phyloP scores from a whole-genome alignment of 2,888 invertebrate genomes.

The Catocala fraxini region DNA sequence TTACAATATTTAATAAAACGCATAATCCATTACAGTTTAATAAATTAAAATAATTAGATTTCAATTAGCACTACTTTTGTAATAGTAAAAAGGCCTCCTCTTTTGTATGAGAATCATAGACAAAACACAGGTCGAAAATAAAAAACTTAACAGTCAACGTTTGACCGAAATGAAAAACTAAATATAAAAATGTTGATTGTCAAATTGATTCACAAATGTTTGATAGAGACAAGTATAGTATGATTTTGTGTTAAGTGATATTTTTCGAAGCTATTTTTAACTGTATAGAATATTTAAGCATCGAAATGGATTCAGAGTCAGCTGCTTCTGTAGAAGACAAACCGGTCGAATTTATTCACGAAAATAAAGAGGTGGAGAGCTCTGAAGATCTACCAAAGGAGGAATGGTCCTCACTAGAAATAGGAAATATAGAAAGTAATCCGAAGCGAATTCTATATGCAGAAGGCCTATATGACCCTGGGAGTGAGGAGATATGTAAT shows the following conservation, averaged over 20 bases:
- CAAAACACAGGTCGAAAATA: too few relatives aligned
- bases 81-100: too few relatives aligned
- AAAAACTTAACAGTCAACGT: too few relatives aligned
- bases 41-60: too few relatives aligned
- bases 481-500: slow-evolving; percentile 64
- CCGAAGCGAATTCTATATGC: slow-evolving; percentile 51
- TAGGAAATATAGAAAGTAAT: slow-evolving; percentile 42
- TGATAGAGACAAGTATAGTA: too few relatives aligned
- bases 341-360: slow-evolving; percentile 30
- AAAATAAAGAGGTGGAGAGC: slow-evolving; percentile 52
- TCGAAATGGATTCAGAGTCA: slow-evolving; percentile 39
- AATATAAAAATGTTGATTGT: too few relatives aligned
- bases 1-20: slow-evolving; percentile 15
- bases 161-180: too few relatives aligned
- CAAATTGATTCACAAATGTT: too few relatives aligned
- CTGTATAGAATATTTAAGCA: not conserved
- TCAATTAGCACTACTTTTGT: too few relatives aligned
- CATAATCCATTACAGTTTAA: not conserved
- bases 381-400: slow-evolving; percentile 70
- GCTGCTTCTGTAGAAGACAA: slow-evolving; percentile 8
- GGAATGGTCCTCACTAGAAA: slow-evolving; percentile 72
- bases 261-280: too few relatives aligned
- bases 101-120: too few relatives aligned
- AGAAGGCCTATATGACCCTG: slow-evolving; percentile 59
- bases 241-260: too few relatives aligned